Base-by-base conservation (phyloP, 1,140 invertebrate species). In the Phymastichus coffea region DNA sequence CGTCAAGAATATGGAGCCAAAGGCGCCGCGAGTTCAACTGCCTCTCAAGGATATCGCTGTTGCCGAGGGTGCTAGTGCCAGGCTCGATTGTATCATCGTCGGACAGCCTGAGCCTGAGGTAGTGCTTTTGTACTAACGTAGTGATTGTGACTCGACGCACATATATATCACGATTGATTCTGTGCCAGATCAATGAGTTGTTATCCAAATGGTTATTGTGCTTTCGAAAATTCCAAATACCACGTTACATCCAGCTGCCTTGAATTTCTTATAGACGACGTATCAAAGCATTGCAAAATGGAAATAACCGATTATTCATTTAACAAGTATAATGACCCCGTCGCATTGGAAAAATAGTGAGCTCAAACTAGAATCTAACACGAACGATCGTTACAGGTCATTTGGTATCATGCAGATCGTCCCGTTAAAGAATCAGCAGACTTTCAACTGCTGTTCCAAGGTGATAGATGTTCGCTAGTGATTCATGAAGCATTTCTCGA, bases 391-490 rank as follows among this genome's bases (percentile, higher is more conserved):
- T 52, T 61, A 7, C 65, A 88, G 81, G 84, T 94, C 0, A 92
- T 92, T 67, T 94, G 92, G 92, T 90, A 92, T 66, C 92, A 94
- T 66, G 86, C 94, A 67, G 87, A 87, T 55, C 80, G 86, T 38
- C 91, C 93, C 12, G 86, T 96, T 1, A 92, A 92, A 72, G 92
- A 92, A 74, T 93, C 91, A 1, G 83, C 86, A 22, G 92, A 95
- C 73, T 85, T 91, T 67, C 88, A 91, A 66, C 70, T 91, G 9
- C 77, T 91, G 0, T 92, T 93, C 71, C 88, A 91, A 72, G 90
- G 90, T 10, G 90, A 93, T 73, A 85, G 86, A 12, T 93, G 91
- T 66, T 90, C 90, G 0, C 73, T 94, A 10, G 80, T 92, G 9
- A 91, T 94, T 35, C 83, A 87, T 61, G 86, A 90, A 71, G 88